Conservation (phyloP, 2,888 invertebrate species). For the Chalcosyrphus nemorum region DNA sequence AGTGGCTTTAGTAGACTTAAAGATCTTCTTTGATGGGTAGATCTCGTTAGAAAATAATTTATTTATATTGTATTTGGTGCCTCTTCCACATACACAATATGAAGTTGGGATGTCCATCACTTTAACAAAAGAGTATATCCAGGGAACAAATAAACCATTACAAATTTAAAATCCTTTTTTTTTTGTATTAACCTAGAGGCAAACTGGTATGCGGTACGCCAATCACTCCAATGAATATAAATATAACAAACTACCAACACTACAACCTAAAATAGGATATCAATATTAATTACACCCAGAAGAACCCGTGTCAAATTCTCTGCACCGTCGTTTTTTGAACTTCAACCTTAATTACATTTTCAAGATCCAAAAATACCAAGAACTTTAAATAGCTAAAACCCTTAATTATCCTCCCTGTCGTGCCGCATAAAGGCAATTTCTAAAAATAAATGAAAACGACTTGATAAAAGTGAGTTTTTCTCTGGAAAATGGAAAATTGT, state of each 20-base stretch:
- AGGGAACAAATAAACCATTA: no score
- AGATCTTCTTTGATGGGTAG: no score
- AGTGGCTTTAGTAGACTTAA: no score
- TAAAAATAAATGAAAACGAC: background rate
- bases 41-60: no score
- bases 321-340: background rate
- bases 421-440: background rate
- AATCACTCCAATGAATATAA: no score
- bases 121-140: no score
- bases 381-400: background rate
- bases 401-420: background rate
- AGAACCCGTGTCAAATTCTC: background rate
- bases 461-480: conserved; percentile 12
- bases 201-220: no score
- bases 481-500: background rate
- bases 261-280: background rate
- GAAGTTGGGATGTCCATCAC: no score
- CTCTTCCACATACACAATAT: no score
- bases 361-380: background rate
- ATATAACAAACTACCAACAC: background rate
- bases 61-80: no score
- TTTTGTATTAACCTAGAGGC: no score
- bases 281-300: background rate
- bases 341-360: background rate
- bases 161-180: no score